Percentiles rank a stretch among this genome's conserved stretches.
phyloP scores from a whole-genome alignment of 2,888 invertebrate species.

The Eupsilia transversa region DNA sequence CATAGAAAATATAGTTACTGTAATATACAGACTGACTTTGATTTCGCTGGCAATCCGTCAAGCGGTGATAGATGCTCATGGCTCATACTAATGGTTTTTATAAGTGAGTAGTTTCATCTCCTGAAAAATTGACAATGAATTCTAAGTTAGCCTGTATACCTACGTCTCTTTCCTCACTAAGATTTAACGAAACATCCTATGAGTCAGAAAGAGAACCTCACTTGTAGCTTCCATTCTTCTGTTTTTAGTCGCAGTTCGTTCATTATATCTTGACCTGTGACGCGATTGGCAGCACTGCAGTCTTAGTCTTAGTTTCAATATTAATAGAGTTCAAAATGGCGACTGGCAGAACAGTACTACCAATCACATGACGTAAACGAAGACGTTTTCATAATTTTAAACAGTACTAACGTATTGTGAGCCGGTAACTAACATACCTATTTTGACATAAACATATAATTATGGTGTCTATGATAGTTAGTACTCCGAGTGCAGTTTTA shows the following conservation, averaged over 20 bases:
- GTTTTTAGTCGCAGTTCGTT: background rate
- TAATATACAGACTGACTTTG: background rate
- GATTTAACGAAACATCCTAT: background rate
- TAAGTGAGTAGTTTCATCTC: background rate
- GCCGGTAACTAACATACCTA: background rate
- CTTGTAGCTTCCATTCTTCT: background rate
- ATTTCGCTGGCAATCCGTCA: background rate
- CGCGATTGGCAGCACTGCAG: too few species aligned
- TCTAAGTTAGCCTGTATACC: background rate
- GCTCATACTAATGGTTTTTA: too few species aligned
- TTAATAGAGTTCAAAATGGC: too few species aligned
- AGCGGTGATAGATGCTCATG: background rate
- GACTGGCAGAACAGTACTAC: too few species aligned
- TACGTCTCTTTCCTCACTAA: background rate
- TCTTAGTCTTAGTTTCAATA: too few species aligned
- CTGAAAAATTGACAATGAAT: background rate
- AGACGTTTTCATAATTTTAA: background rate
- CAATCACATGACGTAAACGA: too few species aligned
- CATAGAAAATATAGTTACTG: background rate
- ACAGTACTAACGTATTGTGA: background rate
- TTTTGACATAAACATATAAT: background rate
- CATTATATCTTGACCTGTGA: too few species aligned
- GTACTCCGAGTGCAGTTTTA: slow-evolving; percentile 11
- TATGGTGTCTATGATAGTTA: background rate
- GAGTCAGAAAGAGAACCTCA: background rate